Evolutionary conservation across 2,797 vertebrate species (phyloP), one percentile per base, ranked within the genome.

Genomic region (Malurus splendens): DNA sequence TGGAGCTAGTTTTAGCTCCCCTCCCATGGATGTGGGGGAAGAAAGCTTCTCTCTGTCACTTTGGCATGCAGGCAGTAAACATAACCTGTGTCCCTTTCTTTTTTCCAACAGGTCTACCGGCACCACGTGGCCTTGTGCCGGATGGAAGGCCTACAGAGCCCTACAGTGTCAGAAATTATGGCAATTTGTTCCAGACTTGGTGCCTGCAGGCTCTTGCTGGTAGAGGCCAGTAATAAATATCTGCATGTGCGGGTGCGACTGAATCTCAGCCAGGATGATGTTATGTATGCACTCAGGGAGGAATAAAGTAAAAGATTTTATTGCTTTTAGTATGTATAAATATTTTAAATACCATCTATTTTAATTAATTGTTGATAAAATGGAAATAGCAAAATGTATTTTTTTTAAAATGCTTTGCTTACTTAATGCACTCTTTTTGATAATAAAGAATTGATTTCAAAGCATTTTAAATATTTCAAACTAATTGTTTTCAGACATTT

Each of bases 181-280:
- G 97, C 98, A 0, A 95, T 98, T 60, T 99, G 98, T 73, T 97
- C 96, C 24, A 97, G 97, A 2, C 98, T 99, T 19, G 98, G 98
- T 1, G 97, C 98, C 73, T 98, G 97, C 90, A 97, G 98, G 74
- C 92, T 99, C 4, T 96, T 99, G 84, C 98, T 99, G n/a, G 79
- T 98, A 85, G 99, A 99, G 83, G 80, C 98, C 60, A 98, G 98
- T 81, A 97, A 77, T 13, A 97, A 98, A 18, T 99, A 98, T 16
- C 71, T 99, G 17, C 96, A 98, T n/a, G 97, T 97, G 92, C 96
- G 98, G 0, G 97, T 99, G 74, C 96, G 98, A 33, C 98, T 99
- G 66, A 99, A 99, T 12, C 91, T 99, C 70, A 99, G 98, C 96
- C 98, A 98, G 95, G 98, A 98, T 0, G 98, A 99, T 38, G 96